Conservation (phyloP, 1,140 invertebrate genomes). For the Thrips palmi region DNA sequence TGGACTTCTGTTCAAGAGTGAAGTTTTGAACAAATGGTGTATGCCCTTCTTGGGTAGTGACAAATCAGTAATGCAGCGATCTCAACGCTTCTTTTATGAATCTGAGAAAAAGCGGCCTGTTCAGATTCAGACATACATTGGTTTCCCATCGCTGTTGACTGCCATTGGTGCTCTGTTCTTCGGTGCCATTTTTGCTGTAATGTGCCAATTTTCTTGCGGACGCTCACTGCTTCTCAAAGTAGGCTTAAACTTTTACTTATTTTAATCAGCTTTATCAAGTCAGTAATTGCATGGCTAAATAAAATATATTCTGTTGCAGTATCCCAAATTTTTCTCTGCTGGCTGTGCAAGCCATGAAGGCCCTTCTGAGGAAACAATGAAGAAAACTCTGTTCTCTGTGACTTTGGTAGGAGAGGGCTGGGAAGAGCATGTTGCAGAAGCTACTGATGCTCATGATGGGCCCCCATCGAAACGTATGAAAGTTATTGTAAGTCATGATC, state of each 20-base stretch:
- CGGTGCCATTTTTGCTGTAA: conserved; percentile 37
- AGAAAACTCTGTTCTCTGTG: conserved; percentile 41
- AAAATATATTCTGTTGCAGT: conserved; percentile 31
- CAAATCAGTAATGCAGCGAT: conserved; percentile 51
- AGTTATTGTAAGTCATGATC: conserved; percentile 30
- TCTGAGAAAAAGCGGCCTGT: conserved; percentile 47
- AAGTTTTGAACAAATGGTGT: conserved; percentile 44
- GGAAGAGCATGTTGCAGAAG: conserved; percentile 38
- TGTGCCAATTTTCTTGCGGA: conserved; percentile 43
- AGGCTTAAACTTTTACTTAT: conserved; percentile 15
- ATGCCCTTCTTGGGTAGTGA: conserved; percentile 64
- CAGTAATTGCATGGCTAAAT: conserved; percentile 8
- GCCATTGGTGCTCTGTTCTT: conserved; percentile 31
- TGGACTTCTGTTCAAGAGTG: conserved; percentile 36
- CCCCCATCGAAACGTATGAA: conserved; percentile 46
- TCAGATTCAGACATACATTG: conserved; percentile 44
- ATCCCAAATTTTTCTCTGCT: conserved; percentile 51
- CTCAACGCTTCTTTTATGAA: conserved; percentile 53
- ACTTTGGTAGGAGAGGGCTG: conserved; percentile 61
- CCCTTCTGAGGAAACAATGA: conserved; percentile 39
- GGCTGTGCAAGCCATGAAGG: conserved; percentile 48
- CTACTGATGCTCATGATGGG: conserved; percentile 35
- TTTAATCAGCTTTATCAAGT: neutral
- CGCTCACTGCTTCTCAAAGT: conserved; percentile 43
- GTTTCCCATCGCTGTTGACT: conserved; percentile 25